Percentiles rank a stretch among this genome's conserved stretches.
Evolutionary conservation across 2,797 vertebrate species (phyloP).

Genomic region (Lerista edwardsae): DNA sequence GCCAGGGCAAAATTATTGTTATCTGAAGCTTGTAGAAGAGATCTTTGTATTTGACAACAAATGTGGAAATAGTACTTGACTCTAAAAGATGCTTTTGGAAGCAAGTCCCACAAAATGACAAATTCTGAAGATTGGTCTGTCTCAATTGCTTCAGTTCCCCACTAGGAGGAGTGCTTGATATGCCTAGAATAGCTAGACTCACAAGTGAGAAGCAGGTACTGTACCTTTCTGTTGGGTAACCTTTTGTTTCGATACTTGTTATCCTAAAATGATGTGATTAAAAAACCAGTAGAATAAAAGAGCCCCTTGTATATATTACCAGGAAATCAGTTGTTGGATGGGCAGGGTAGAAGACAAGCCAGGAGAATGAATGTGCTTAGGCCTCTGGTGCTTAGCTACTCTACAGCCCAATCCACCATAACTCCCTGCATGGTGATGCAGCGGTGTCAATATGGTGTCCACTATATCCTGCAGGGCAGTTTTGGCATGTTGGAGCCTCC

Average conservation of each 20-base stretch:
- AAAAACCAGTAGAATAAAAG: too few species aligned
- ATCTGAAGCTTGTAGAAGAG: background rate
- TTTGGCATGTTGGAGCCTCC: too few species aligned
- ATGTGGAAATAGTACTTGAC: background rate
- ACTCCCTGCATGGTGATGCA: too few species aligned
- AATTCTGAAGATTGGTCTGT: background rate
- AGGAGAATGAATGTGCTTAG: background rate
- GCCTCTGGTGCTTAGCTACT: too few species aligned
- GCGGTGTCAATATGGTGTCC: too few species aligned
- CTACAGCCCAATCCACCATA: too few species aligned
- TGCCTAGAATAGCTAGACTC: constrained; percentile 18
- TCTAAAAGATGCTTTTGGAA: background rate
- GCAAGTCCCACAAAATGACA: background rate
- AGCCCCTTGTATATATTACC: background rate
- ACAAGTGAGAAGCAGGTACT: background rate
- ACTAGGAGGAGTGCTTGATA: constrained; percentile 68
- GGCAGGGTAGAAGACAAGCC: background rate
- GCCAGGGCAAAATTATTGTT: constrained; percentile 42
- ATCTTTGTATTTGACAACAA: constrained; percentile 14
- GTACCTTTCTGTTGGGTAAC: background rate
- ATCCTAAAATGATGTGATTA: background rate
- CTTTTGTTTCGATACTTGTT: background rate
- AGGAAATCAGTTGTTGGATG: background rate
- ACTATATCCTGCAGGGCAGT: too few species aligned
- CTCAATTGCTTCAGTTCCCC: constrained; percentile 42